Base-by-base conservation (phyloP, 2,113 vertebrate species). In the Microtus richardsoni region DNA sequence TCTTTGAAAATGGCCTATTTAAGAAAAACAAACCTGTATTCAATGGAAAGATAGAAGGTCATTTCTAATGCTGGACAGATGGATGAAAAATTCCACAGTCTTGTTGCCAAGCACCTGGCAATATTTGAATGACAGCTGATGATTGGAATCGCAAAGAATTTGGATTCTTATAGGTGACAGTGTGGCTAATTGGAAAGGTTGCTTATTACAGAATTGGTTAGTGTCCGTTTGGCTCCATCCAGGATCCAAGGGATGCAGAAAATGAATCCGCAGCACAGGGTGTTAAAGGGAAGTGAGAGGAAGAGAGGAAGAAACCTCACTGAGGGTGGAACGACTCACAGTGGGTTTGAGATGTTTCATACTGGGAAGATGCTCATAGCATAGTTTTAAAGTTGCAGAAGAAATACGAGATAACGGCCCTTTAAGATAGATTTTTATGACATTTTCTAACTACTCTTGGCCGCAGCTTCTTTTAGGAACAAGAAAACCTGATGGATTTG, bases 321-420 rank as follows among this genome's bases (percentile, higher is more conserved):
- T 96, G 97, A 91, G 97, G 94, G 94, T 95, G 91, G 95, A 96
- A 98, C 22, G 30, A 96, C 93, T 97, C 96, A 94, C 96, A 97
- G 97, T 71, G 2, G 93, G 98, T 77, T 93, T 54, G 94, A 96
- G 94, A 95, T 95, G 47, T 93, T 73, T 79, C 95, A 87, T 96
- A 89, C 95, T 97, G 95, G 52, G 94, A 95, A 90, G 97, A 97
- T 93, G 93, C 95, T 96, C 97, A 94, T 44, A 97, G 96, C 91
- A 62, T 78, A 94, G 89, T 79, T 96, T 96, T 89, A 89, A 92
- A 96, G 90, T 94, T 91, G 77, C 96, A 94, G 80, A 92, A 85
- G 90, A 97, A 97, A 93, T 96, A 92, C 92, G 94, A 98, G 96
- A 96, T 82, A 93, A 96, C 41, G 71, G 75, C 39, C 44, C 75